Evolutionary conservation across 2,888 invertebrate genomes (phyloP).

Genomic region (Aphodius granarius): DNA sequence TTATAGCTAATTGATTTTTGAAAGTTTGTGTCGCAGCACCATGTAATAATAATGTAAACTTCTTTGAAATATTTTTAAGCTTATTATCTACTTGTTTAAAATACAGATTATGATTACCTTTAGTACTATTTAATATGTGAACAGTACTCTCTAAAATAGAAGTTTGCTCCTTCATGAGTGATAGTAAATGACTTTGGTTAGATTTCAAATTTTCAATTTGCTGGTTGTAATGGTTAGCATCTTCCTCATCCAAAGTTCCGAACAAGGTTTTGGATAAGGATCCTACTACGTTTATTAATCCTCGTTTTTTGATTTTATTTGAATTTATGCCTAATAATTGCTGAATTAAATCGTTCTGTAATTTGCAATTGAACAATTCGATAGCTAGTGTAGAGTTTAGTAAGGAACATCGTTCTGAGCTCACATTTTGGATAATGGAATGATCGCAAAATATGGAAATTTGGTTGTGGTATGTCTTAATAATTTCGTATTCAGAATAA

Average conservation of each 20-base stretch:
- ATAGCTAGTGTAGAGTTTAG: neutral
- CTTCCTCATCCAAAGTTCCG: slow-evolving; percentile 3
- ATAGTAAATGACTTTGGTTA: slow-evolving; percentile 1
- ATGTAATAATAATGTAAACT: neutral
- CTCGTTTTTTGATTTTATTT: neutral
- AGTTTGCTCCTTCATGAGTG: slow-evolving; percentile 5
- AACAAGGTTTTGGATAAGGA: neutral
- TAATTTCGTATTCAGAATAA: neutral
- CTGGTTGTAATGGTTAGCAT: slow-evolving; percentile 4
- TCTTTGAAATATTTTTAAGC: slow-evolving; percentile 1
- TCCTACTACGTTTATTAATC: slow-evolving; percentile 2
- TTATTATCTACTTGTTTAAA: neutral
- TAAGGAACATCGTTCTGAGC: neutral
- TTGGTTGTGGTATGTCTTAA: neutral
- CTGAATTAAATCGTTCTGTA: slow-evolving; percentile 6
- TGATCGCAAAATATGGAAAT: neutral
- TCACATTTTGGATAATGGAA: neutral
- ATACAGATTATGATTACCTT: neutral
- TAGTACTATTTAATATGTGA: neutral
- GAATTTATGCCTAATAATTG: neutral
- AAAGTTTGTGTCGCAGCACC: neutral
- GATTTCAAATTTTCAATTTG: slow-evolving; percentile 1
- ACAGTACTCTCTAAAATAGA: slow-evolving; percentile 1
- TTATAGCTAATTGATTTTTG: neutral
- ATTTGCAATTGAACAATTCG: neutral